phyloP scores from a whole-genome alignment of 2,113 vertebrate genomes.

The Ictalurus punctatus region DNA sequence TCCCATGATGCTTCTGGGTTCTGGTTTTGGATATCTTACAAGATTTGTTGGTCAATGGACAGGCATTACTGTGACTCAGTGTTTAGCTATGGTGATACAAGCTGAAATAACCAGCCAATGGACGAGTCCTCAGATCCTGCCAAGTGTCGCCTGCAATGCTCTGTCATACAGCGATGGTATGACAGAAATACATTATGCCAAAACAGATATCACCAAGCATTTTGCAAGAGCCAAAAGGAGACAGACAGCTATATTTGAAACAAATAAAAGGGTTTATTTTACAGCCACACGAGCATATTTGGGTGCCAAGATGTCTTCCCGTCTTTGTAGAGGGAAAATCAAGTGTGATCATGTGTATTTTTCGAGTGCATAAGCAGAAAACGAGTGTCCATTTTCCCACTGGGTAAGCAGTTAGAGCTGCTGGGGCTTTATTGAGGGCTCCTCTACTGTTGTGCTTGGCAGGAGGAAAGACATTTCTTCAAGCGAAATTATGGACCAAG shows the following conservation, averaged over 20 bases:
- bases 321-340: slow-evolving; percentile 52
- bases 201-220: slow-evolving; percentile 39
- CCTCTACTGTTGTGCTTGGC: slow-evolving; percentile 52
- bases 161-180: not conserved
- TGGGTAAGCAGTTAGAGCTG: slow-evolving; percentile 52
- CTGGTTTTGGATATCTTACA: slow-evolving; percentile 36
- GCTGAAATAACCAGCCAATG: slow-evolving; percentile 18
- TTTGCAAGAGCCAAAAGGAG: slow-evolving; percentile 25
- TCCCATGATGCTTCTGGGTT: slow-evolving; percentile 52
- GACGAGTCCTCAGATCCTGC: slow-evolving; percentile 40
- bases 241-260: slow-evolving; percentile 49
- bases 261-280: slow-evolving; percentile 53
- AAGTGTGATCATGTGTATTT: slow-evolving; percentile 51
- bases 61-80: slow-evolving; percentile 32
- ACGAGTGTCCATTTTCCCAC: slow-evolving; percentile 50
- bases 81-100: slow-evolving; percentile 29
- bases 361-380: slow-evolving; percentile 52
- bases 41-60: slow-evolving; percentile 23
- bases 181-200: slow-evolving; percentile 2
- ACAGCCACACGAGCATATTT: slow-evolving; percentile 34
- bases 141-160: slow-evolving; percentile 33
- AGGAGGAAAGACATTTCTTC: slow-evolving; percentile 56
- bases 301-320: slow-evolving; percentile 37
- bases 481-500: slow-evolving; percentile 66
- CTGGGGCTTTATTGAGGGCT: slow-evolving; percentile 51